Evolutionary conservation across 2,888 invertebrate genomes (phyloP), one percentile per base, ranked within the genome.

Genomic region (Baronia brevicornis): DNA sequence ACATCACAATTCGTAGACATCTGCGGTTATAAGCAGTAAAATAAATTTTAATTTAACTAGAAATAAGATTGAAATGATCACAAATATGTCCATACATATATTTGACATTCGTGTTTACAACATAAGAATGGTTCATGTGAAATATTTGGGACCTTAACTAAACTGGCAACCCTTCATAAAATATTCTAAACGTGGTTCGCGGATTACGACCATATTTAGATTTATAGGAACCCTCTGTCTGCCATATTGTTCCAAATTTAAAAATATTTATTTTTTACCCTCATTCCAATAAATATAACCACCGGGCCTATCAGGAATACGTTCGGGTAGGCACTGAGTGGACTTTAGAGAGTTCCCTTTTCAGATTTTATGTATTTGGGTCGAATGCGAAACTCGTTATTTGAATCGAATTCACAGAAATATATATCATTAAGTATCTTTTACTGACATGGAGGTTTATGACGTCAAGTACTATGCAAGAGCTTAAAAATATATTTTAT

Each of bases 171-270:
- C 77, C 71, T 74, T 78, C 69, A 74, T 80, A 74, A 71, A 69
- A 67, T 69, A 82, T 80, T 79, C 78, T 64, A 56, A 51, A 54
- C 70, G 65, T 68, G 68, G 64, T 73, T 69, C 70, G 61, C 72
- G 68, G 60, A 74, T 79, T 79, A 79, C 74, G 65, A 50, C 63
- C 71, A 71, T 77, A 72, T 79, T 67, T 62, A 77, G 78, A 82
- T 82, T 82, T 80, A 80, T 75, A 52, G 68, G 65, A 64, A 65
- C 64, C 79, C 72, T 60, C 70, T 72, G 75, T 74, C 78, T 62
- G 67, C 77, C 73, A 73, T 79, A 74, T 74, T 80, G 78, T 74
- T 69, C 71, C 69, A 75, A 79, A 75, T 80, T 78, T 75, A 75
- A 78, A 78, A 78, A 72, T 74, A 72, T 74, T 68, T 72, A 73